Conservation (phyloP, 2,888 invertebrate species). For the Drosophila kuntzei region DNA sequence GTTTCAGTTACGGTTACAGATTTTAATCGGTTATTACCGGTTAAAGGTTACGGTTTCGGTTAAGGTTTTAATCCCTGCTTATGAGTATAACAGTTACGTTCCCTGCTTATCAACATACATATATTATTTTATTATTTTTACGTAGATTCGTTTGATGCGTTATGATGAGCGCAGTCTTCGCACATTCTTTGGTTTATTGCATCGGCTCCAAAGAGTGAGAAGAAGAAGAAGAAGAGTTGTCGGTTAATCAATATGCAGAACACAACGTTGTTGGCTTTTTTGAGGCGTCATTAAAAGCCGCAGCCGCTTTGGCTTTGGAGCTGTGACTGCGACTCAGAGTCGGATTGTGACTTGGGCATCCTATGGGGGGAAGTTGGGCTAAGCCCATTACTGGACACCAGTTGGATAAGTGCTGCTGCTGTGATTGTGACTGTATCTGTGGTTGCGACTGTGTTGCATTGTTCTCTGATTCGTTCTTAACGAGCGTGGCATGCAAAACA, state of each 20-base stretch:
- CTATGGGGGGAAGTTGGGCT: conserved; percentile 60
- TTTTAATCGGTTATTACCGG: too few relatives aligned
- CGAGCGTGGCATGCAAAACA: conserved; percentile 77
- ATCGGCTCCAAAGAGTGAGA: conserved; percentile 15
- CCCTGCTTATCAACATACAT: too few relatives aligned
- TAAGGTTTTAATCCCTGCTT: too few relatives aligned
- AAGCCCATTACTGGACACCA: conserved; percentile 77
- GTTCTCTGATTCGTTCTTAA: conserved; percentile 71
- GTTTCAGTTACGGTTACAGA: too few relatives aligned
- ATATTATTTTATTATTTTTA: conserved; percentile 4
- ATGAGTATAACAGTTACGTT: too few relatives aligned
- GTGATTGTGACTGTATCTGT: conserved; percentile 16
- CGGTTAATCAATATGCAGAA: conserved; percentile 69
- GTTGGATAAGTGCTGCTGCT: conserved; percentile 60
- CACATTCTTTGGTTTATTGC: conserved; percentile 52
- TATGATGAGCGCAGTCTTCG: conserved; percentile 30
- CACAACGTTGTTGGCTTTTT: conserved; percentile 42
- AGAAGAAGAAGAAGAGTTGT: conserved; percentile 22
- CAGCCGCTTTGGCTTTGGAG: conserved; percentile 49
- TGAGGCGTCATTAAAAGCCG: conserved; percentile 64
- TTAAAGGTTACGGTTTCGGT: too few relatives aligned
- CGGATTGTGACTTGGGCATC: conserved; percentile 36
- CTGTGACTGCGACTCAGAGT: conserved; percentile 19
- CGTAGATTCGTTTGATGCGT: conserved; percentile 21
- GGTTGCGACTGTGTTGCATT: conserved; percentile 53